Conservation (phyloP, 2,113 vertebrate genomes). For the Mobula hypostoma region DNA sequence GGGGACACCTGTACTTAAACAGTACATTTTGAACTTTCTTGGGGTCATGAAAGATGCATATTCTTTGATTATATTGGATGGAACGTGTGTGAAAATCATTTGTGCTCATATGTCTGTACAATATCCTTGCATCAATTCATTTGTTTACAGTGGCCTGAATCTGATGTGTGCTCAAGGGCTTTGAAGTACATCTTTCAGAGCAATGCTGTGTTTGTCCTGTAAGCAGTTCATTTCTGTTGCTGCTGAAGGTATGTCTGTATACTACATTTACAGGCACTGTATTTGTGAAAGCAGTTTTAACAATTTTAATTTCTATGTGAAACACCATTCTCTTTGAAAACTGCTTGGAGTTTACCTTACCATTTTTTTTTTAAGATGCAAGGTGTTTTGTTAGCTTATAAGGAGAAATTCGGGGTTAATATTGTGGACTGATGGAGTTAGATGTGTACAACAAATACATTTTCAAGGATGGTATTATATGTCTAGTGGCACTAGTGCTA, state of each 20-base stretch:
- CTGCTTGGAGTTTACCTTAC: not conserved
- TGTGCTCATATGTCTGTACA: not conserved
- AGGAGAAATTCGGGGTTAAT: not conserved
- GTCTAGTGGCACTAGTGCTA: not conserved
- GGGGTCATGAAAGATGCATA: not conserved
- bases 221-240: not conserved
- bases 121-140: not conserved
- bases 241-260: not conserved
- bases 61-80: not conserved
- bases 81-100: not conserved
- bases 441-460: not conserved
- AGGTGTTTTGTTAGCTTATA: not conserved
- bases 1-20: no score
- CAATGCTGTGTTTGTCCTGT: not conserved
- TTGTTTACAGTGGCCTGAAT: not conserved
- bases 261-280: not conserved
- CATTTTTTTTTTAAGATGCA: not conserved
- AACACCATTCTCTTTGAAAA: slow-evolving; percentile 39
- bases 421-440: not conserved
- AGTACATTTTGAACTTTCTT: not conserved
- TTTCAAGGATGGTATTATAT: not conserved
- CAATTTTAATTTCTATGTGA: not conserved
- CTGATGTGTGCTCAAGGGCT: not conserved
- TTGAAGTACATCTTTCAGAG: not conserved
- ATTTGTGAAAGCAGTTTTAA: slow-evolving; percentile 23